phyloP scores from a whole-genome alignment of 92 coral and sea anemone genomes.

The Bergia sp. region DNA sequence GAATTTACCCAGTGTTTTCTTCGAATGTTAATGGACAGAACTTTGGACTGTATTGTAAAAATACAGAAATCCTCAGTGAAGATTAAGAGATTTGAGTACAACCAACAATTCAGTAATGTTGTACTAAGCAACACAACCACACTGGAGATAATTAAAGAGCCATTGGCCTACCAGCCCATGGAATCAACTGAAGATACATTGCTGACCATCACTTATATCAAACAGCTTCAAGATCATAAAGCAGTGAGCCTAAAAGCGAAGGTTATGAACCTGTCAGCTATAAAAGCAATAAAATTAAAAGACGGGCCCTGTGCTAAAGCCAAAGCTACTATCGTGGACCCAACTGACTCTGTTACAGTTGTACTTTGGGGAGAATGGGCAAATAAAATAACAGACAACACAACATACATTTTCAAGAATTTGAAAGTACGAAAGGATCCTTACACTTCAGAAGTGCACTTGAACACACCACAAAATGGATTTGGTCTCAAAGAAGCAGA shows the following conservation, averaged over 20 bases:
- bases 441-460: not conserved
- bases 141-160: conserved; percentile 19
- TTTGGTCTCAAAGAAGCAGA: too few species aligned
- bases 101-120: conserved; percentile 39
- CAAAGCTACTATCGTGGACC: conserved; percentile 38
- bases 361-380: conserved; percentile 44
- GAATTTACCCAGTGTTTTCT: conserved; percentile 55
- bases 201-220: conserved; percentile 24
- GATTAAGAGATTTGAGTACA: conserved; percentile 51
- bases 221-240: conserved; percentile 20
- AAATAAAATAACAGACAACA: conserved; percentile 1
- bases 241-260: conserved; percentile 40
- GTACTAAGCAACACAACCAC: conserved; percentile 40
- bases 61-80: conserved; percentile 41
- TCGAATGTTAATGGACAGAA: conserved; percentile 31
- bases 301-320: conserved; percentile 29
- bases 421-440: too few species aligned
- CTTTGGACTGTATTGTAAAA: too few species aligned
- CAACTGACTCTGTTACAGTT: conserved; percentile 41
- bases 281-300: conserved; percentile 29
- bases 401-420: conserved; percentile 19
- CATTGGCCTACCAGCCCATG: conserved; percentile 30
- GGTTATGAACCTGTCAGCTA: conserved; percentile 17
- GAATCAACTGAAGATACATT: conserved; percentile 11
- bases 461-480: too few species aligned